Evolutionary conservation across 2,797 vertebrate species (phyloP).

Genomic region (Geotrypetes seraphini): DNA sequence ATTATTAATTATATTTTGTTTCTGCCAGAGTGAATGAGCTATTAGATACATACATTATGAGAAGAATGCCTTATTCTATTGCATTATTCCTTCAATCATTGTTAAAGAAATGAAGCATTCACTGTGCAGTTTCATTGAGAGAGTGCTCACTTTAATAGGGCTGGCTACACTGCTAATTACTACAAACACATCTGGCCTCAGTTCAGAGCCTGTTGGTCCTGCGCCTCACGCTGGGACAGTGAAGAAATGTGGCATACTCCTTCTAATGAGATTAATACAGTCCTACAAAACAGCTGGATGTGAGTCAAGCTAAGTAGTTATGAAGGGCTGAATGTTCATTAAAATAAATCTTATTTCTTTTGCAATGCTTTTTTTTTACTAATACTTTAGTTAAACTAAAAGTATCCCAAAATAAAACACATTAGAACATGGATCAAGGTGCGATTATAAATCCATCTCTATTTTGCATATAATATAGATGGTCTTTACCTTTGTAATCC

Average conservation of each 20-base stretch:
- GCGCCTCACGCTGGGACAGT: slow-evolving; percentile 5
- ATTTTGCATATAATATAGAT: too few species aligned
- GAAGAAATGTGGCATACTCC: not conserved
- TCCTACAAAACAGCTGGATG: not conserved
- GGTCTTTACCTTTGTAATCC: too few species aligned
- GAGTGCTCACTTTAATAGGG: slow-evolving; percentile 17
- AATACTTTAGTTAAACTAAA: too few species aligned
- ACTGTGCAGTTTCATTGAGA: slow-evolving; percentile 19
- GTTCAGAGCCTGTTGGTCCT: slow-evolving; percentile 17
- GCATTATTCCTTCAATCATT: slow-evolving; percentile 16
- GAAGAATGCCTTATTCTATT: not conserved
- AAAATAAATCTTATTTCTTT: too few species aligned
- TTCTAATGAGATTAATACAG: not conserved
- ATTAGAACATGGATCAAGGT: too few species aligned
- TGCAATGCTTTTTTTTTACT: too few species aligned
- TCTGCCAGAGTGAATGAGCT: not conserved
- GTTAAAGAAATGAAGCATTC: slow-evolving; percentile 23
- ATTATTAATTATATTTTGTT: slow-evolving; percentile 3
- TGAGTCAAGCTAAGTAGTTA: not conserved
- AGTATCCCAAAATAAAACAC: too few species aligned
- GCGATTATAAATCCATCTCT: too few species aligned
- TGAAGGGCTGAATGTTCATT: too few species aligned
- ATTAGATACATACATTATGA: not conserved
- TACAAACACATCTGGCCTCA: slow-evolving; percentile 22
- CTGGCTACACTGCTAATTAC: slow-evolving; percentile 24